Percentiles rank a stretch among this genome's conserved stretches.
Conservation (phyloP, 2,113 vertebrate species). For the Oxygymnocypris stewartii region DNA sequence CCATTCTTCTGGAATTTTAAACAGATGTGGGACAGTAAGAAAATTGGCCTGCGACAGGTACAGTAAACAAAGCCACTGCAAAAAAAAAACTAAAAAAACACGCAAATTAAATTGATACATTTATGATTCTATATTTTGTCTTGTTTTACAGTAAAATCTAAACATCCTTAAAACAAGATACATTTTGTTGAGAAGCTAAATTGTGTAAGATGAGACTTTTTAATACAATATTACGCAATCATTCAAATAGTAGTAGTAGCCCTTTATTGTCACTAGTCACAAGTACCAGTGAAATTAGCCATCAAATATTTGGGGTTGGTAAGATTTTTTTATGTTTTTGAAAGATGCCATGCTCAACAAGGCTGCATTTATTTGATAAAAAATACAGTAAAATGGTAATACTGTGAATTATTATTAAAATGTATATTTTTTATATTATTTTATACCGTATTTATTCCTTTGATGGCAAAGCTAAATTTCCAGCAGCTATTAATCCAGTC, state of each 20-base stretch:
- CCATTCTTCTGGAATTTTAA: conserved; percentile 99
- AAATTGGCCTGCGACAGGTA: conserved; percentile 96
- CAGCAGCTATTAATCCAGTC: too few species aligned
- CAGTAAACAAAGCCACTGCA: background rate
- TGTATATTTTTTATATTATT: background rate
- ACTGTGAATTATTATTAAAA: background rate
- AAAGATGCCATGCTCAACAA: background rate
- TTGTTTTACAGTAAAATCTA: background rate
- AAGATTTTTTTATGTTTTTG: background rate
- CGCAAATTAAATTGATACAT: background rate
- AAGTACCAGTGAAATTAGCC: too few species aligned
- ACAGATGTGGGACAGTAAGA: conserved; percentile 99
- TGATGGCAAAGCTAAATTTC: background rate
- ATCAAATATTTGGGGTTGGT: background rate
- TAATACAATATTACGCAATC: background rate
- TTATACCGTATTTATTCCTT: background rate
- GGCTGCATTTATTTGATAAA: background rate
- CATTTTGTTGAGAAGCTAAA: background rate
- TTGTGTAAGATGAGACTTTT: background rate
- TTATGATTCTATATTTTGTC: background rate
- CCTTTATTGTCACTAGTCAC: too few species aligned
- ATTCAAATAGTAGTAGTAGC: background rate
- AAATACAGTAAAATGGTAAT: background rate
- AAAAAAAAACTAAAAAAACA: background rate
- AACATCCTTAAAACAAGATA: background rate